Base-by-base conservation (phyloP, 2,888 invertebrate genomes). In the Suillia variegata region DNA sequence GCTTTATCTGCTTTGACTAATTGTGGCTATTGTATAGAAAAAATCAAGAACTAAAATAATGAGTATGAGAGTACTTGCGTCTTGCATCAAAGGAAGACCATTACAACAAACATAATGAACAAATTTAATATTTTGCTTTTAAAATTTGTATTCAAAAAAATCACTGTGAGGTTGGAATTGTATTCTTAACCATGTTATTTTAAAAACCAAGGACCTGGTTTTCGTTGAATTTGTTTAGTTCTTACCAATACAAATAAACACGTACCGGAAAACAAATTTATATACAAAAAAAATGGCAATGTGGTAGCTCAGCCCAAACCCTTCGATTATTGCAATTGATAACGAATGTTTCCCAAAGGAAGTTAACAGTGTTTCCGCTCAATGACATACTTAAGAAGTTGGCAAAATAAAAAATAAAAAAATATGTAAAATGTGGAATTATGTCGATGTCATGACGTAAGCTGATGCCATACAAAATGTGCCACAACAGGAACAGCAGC, bases 61-160 rank as follows among this genome's bases (percentile, higher is more conserved):
- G 26, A 47, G 47, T 47, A 26, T 54, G 54, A 54, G 54, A 54
- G 54, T 47, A 54, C 45, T 47, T 54, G 42, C 54, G 26, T 54
- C 6, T 26, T 26, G 26, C 26, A 10, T 26, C 6, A 26, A 26
- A 26, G 26, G n/a, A n/a, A n/a, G n/a, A n/a, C n/a, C n/a, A n/a
- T n/a, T n/a, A n/a, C n/a, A n/a, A n/a, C n/a, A n/a, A n/a, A n/a
- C n/a, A n/a, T n/a, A n/a, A n/a, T n/a, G n/a, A n/a, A n/a, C n/a
- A n/a, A n/a, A n/a, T n/a, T n/a, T n/a, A n/a, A n/a, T n/a, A n/a
- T n/a, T n/a, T n/a, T n/a, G n/a, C n/a, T n/a, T n/a, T n/a, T n/a
- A n/a, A n/a, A n/a, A n/a, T n/a, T n/a, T n/a, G n/a, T n/a, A n/a
- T n/a, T n/a, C n/a, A n/a, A n/a, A n/a, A n/a, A n/a, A n/a, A n/a